phyloP scores from a whole-genome alignment of 2,797 vertebrate genomes.

The Podarcis lilfordi region DNA sequence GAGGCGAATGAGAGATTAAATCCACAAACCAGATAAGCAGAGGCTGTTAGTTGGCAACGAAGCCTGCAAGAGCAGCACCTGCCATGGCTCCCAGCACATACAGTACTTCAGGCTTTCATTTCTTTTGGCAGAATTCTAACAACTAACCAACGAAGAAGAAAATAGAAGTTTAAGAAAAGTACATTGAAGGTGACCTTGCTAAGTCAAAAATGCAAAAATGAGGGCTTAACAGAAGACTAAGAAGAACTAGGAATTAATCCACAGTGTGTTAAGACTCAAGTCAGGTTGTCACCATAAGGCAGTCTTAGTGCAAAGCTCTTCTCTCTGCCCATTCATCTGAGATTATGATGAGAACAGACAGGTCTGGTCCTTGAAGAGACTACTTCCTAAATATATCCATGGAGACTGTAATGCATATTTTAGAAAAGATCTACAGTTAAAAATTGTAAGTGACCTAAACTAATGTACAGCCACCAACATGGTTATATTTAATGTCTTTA shows the following conservation, averaged over 20 bases:
- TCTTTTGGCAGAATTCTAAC: constrained; percentile 21
- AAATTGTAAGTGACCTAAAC: constrained; percentile 9
- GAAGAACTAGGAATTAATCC: constrained; percentile 36
- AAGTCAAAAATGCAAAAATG: background rate
- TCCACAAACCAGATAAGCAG: background rate
- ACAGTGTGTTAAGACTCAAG: constrained; percentile 29
- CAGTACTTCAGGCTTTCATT: constrained; percentile 1
- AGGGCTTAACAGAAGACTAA: background rate
- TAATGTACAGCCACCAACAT: background rate
- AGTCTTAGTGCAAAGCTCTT: constrained; percentile 46
- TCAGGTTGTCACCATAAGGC: constrained; percentile 60
- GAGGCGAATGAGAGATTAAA: constrained; percentile 1
- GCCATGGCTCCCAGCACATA: constrained; percentile 28
- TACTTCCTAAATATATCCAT: constrained; percentile 21
- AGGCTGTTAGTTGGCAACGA: constrained; percentile 44
- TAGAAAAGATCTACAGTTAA: constrained; percentile 10
- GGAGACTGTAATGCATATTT: constrained; percentile 43
- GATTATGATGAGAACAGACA: constrained; percentile 52
- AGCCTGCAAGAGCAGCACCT: constrained; percentile 34
- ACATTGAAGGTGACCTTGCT: background rate
- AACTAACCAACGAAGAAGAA: background rate
- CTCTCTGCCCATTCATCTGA: constrained; percentile 32
- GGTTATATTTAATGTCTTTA: constrained; percentile 9
- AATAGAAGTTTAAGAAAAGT: background rate
- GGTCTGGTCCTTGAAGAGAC: constrained; percentile 32